Percentiles rank a stretch among this genome's conserved stretches.
Evolutionary conservation across 2,888 invertebrate genomes (phyloP).

Genomic region (Latrodectus hesperus): DNA sequence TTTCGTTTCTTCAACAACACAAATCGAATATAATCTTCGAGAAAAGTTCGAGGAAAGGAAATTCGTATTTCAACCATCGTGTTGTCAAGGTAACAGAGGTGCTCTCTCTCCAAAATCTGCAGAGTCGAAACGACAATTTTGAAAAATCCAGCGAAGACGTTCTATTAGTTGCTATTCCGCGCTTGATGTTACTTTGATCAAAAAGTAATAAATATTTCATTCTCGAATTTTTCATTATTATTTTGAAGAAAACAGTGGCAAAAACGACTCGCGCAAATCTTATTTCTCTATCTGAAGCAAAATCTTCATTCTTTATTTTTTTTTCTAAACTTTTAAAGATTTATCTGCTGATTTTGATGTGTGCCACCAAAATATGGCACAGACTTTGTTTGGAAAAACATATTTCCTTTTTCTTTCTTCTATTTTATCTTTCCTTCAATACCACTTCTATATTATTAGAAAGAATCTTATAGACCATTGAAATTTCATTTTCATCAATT

Average conservation of each 20-base stretch:
- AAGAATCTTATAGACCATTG: too few species aligned
- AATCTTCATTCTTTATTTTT: conserved; percentile 39
- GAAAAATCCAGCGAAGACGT: conserved; percentile 39
- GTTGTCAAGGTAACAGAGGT: conserved; percentile 52
- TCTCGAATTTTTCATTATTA: conserved; percentile 27
- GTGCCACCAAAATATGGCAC: conserved; percentile 33
- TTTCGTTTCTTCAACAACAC: conserved; percentile 38
- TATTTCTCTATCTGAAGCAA: conserved; percentile 32
- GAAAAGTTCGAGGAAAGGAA: conserved; percentile 46
- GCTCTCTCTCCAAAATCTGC: conserved; percentile 31
- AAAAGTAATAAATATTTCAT: conserved; percentile 63
- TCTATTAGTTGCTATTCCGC: conserved; percentile 39
- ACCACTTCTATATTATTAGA: too few species aligned
- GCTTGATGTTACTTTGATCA: conserved; percentile 57
- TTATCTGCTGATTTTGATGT: conserved; percentile 38
- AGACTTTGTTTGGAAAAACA: conserved; percentile 13
- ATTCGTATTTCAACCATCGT: conserved; percentile 26
- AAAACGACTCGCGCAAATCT: conserved; percentile 51
- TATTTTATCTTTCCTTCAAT: too few species aligned
- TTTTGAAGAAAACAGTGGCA: conserved; percentile 4
- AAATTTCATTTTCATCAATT: too few species aligned
- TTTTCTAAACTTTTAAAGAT: conserved; percentile 22
- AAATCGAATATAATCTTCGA: conserved; percentile 55
- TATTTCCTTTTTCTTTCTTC: conserved; percentile 9
- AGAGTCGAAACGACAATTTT: conserved; percentile 38